phyloP scores from a whole-genome alignment of 2,113 vertebrate genomes.

The Gorsachius goisagi region DNA sequence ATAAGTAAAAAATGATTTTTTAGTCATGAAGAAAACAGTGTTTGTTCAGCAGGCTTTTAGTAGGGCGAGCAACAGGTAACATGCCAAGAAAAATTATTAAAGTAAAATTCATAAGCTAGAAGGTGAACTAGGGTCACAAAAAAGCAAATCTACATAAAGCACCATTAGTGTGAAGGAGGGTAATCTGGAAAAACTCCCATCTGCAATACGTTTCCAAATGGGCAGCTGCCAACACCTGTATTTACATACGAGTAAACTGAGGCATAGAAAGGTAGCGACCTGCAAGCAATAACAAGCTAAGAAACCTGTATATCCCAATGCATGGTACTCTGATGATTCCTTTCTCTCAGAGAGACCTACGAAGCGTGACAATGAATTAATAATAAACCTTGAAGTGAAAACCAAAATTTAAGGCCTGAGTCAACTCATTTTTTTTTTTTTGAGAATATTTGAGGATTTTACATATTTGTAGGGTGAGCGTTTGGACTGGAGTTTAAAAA shows the following conservation, averaged over 20 bases:
- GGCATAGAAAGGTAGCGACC: neutral
- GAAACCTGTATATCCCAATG: neutral
- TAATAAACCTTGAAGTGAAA: neutral
- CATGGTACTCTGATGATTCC: neutral
- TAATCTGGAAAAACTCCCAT: neutral
- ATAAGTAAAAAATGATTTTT: neutral
- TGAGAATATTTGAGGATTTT: neutral
- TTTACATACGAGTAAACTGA: neutral
- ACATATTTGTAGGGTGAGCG: neutral
- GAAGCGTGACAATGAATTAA: neutral
- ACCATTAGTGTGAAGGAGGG: neutral
- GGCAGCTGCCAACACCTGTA: neutral
- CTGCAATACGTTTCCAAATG: neutral
- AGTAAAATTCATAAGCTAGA: neutral
- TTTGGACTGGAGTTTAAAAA: neutral
- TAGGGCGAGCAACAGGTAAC: neutral
- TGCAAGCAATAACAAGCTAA: neutral
- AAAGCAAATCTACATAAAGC: neutral
- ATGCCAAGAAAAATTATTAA: neutral
- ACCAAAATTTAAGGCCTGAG: neutral
- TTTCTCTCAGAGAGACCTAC: neutral
- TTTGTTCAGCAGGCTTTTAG: neutral
- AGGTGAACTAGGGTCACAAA: neutral
- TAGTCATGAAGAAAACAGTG: neutral
- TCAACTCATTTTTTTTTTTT: neutral